Evolutionary conservation across 2,113 vertebrate species (phyloP), one percentile per base, ranked within the genome.

Genomic region (Epinephelus moara): DNA sequence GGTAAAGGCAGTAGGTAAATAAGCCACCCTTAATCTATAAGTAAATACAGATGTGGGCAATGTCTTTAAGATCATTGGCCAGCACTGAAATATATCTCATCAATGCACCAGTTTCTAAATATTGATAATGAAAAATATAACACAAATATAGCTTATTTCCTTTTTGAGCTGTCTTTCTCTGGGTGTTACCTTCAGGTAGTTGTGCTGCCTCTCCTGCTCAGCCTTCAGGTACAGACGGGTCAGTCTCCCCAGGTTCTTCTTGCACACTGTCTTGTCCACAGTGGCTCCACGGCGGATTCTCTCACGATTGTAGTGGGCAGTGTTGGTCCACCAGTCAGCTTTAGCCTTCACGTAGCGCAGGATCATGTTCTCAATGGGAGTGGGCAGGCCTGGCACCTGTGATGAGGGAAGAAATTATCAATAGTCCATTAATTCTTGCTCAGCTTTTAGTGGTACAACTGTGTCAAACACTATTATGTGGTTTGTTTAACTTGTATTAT

Each of bases 271-370:
- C 94, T 99, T 99, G 92, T 99, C 99, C 6, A 99, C 99, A 0
- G 99, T 99, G 88, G 99, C 99, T 18, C 99, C 99, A 0, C 99
- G 96, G n/a, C 99, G 97, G 92, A 99, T 99, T 77, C 99, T 95
- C 91, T 99, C 99, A 45, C 99, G 95, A 91, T 99, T 99, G 93
- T 99, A 99, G 92, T 99, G 99, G 21, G 99, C 99, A 0, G 98
- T 99, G 79, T 99, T 99, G 82, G 99, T 99, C 99, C 99, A 99
- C 99, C 99, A 99, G 93, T 99, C 99, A 49, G 99, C 99, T 93
- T 99, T 99, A 62, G 99, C 99, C 89, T 99, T 99, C 91, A 99
- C 99, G 0, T 99, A 99, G 30, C 99, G 96, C 92, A 99, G 93
- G 92, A 99, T 99, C 99, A 99, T 99, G 94, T 99, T 99, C 91